Evolutionary conservation across 2,888 invertebrate genomes (phyloP).

Genomic region (Lamellibrachia satsuma): DNA sequence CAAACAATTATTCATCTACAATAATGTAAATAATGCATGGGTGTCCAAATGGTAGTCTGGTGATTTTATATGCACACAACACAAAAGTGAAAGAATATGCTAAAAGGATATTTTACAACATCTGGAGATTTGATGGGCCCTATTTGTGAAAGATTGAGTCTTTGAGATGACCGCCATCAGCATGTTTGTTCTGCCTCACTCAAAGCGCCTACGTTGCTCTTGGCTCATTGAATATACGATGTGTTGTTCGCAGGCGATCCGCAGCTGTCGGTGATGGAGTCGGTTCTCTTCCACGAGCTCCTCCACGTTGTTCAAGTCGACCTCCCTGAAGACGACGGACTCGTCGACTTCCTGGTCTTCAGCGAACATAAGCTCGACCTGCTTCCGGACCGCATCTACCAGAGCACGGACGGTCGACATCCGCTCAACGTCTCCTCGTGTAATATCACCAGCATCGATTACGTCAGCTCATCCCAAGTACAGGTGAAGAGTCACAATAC

Average conservation of each 20-base stretch:
- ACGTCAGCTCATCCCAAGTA: background rate
- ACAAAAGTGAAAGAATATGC: too few species aligned
- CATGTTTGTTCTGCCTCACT: background rate
- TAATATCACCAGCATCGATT: slow-evolving; percentile 17
- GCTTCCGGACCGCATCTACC: slow-evolving; percentile 42
- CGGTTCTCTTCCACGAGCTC: slow-evolving; percentile 44
- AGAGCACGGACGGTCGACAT: slow-evolving; percentile 34
- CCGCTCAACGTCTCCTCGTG: slow-evolving; percentile 29
- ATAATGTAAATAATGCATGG: too few species aligned
- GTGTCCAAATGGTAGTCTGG: too few species aligned
- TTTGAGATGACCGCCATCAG: too few species aligned
- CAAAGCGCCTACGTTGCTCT: background rate
- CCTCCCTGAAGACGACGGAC: slow-evolving; percentile 35
- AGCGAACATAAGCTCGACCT: slow-evolving; percentile 40
- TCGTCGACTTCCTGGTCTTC: slow-evolving; percentile 47
- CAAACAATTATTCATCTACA: too few species aligned
- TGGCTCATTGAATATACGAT: background rate
- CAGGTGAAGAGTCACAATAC: background rate
- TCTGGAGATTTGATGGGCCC: too few species aligned
- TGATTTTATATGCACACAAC: too few species aligned
- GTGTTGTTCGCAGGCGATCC: slow-evolving; percentile 38
- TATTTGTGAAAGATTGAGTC: too few species aligned
- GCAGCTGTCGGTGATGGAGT: slow-evolving; percentile 46
- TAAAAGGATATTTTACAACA: too few species aligned
- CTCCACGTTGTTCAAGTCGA: slow-evolving; percentile 44